Evolutionary conservation across 2,797 vertebrate species (phyloP).

Genomic region (Crypturellus tataupa): DNA sequence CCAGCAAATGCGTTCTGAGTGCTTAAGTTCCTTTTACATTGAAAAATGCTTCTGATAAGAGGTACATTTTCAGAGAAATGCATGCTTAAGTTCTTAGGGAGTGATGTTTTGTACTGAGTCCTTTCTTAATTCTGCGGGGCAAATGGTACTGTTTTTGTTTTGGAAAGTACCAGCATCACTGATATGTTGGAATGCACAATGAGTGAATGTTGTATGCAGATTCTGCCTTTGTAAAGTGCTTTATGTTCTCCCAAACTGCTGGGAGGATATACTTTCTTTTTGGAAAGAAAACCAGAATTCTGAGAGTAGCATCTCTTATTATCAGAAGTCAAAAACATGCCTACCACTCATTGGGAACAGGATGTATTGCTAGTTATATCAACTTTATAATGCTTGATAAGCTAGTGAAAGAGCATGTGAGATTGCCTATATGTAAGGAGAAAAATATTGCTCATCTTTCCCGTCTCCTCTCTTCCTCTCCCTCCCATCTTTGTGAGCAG

Average conservation of each 20-base stretch:
- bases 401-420: background rate
- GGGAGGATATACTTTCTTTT: background rate
- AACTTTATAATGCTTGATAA: background rate
- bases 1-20: background rate
- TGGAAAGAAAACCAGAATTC: background rate
- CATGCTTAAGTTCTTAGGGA: background rate
- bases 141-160: background rate
- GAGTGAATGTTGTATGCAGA: background rate
- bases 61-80: background rate
- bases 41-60: background rate
- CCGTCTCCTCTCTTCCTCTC: background rate
- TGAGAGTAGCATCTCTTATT: background rate
- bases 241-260: background rate
- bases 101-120: background rate
- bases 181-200: background rate
- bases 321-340: background rate
- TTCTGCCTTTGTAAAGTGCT: background rate
- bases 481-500: background rate
- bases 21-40: background rate
- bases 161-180: no score
- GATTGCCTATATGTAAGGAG: background rate
- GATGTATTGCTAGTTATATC: background rate
- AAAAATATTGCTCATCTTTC: background rate
- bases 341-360: background rate
- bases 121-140: background rate